Evolutionary conservation across 2,113 vertebrate genomes (phyloP), one percentile per base, ranked within the genome.

Genomic region (Hypanus sabinus): DNA sequence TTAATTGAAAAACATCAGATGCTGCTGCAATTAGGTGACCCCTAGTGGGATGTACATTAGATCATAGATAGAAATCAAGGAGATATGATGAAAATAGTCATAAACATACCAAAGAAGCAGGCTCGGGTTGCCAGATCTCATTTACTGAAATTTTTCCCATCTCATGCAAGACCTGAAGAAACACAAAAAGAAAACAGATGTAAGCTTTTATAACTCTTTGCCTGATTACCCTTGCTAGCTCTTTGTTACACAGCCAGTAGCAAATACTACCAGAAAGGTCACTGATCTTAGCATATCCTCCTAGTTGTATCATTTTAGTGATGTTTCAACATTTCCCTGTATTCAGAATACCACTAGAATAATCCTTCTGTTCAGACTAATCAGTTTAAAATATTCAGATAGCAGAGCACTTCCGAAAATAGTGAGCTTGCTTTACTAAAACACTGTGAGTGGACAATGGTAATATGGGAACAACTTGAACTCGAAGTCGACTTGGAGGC

Each of bases 91-190:
- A 73, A 70, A 73, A 93, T 73, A 36, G 24, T 93, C 68, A 93
- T 33, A n/a, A 93, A 95, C 96, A 95, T 96, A 99, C 99, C 96
- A 95, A 0, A 73, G 96, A 98, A 94, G 97, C 96, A 36, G 98
- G 98, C 95, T 99, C 99, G 94, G 96, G 33, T 94, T 98, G 97
- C 98, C 97, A 98, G 94, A 99, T 97, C 96, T 99, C 98, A 96
- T 95, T 97, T 77, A 96, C 96, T 94, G 96, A 96, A 94, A 99
- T 98, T 95, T 97, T 98, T 57, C 96, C 98, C 97, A 98, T 96
- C 0, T 96, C 96, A 96, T 97, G 97, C 87, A 99, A 90, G 94
- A 99, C 95, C 98, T 99, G 96, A 95, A 97, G 96, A 94, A 94
- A 94, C 94, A 94, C 55, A 96, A 30, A 46, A 46, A 94, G 65